Evolutionary conservation across 2,888 invertebrate species (phyloP), one percentile per base, ranked within the genome.

Genomic region (Pherbina coryleti): DNA sequence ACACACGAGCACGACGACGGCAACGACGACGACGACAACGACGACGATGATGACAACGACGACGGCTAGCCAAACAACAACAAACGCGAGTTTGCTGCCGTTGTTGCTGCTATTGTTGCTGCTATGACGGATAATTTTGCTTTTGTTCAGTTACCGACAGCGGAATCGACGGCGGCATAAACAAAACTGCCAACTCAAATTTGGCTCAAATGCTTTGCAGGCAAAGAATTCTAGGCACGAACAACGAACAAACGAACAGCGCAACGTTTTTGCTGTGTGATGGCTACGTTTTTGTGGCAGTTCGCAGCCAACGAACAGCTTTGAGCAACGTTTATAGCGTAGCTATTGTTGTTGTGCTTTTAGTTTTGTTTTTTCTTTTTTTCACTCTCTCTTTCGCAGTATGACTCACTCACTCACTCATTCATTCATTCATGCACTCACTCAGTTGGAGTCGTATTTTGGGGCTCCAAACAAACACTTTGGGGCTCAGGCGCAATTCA

Each of bases 131-230:
- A 34, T 64, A 3, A 66, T 22, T 31, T 4, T 70, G 7, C 19
- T 53, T 67, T 49, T 76, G 80, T 80, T 83, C 79, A 85, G 82
- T 83, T 44, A 81, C 82, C 81, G 84, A 84, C 87, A 78, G 80
- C 82, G 80, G 79, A 79, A 82, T 79, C 80, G 83, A 84, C 84
- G 85, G 80, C 69, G 88, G 85, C 83, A 87, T 87, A 87, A 87
- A 88, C 88, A 87, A 87, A 88, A 87, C 87, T 87, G 87, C 86
- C 87, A 87, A 86, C 84, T 84, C 84, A 82, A 87, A 87, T 87
- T 87, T 88, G 88, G 87, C 87, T 88, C 87, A 86, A 87, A 88
- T 84, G 81, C 85, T 85, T 84, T 82, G 83, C 85, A 86, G 85
- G 86, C 88, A 84, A 86, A 86, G 86, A 22, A 64, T 75, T 53